A percentile compares a stretch with the other conserved stretches of the same genome.
phyloP scores from a whole-genome alignment of 2,797 vertebrate species.

The Tolypeutes matacus region DNA sequence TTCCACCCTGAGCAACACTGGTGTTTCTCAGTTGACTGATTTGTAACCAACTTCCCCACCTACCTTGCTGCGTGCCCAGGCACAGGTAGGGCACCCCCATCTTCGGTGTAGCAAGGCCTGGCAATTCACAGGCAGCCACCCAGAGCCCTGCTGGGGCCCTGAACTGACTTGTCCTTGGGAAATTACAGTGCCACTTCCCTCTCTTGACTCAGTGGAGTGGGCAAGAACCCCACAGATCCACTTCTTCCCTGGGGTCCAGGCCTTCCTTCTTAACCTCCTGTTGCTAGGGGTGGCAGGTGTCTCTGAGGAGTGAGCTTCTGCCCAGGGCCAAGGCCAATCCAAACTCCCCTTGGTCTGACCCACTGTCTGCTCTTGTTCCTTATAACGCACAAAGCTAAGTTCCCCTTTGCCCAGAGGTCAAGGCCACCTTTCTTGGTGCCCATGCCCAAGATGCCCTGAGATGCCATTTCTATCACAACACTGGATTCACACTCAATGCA shows the following conservation, averaged over 20 bases:
- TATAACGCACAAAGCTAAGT: background rate
- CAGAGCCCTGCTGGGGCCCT: background rate
- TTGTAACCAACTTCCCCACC: background rate
- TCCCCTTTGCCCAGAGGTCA: background rate
- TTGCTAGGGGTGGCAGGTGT: rapidly evolving
- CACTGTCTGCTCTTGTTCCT: background rate
- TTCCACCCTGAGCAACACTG: background rate
- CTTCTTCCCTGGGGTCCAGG: background rate
- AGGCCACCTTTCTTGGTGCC: background rate
- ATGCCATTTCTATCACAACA: background rate
- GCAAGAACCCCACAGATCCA: rapidly evolving
- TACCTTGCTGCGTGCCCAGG: background rate
- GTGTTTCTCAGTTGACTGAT: background rate
- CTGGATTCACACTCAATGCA: background rate
- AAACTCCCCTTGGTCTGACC: background rate
- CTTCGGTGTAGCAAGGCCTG: rapidly evolving
- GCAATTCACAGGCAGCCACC: background rate
- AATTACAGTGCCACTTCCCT: background rate
- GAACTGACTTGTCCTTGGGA: background rate
- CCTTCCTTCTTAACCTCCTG: background rate
- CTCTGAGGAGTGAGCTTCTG: background rate
- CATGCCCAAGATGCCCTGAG: background rate
- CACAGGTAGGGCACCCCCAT: rapidly evolving
- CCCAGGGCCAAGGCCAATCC: too few relatives aligned
- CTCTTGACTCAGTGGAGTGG: background rate